Evolutionary conservation across 2,113 vertebrate genomes (phyloP), one percentile per base, ranked within the genome.

Genomic region (Hyperoodon ampullatus): DNA sequence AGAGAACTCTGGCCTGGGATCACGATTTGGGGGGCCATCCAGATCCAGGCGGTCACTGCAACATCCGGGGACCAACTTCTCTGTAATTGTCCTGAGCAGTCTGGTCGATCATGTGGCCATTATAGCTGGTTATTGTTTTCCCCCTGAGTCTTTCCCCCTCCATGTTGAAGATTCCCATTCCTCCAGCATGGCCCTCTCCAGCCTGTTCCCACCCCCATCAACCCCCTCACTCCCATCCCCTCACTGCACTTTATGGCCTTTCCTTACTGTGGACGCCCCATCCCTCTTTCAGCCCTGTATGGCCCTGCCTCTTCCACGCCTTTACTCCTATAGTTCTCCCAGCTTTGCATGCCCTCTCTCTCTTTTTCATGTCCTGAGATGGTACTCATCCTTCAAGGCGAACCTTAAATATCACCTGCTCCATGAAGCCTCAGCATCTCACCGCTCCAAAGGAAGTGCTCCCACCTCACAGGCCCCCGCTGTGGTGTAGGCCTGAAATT

Each of bases 121-220:
- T 0, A 1, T 1, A 5, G 42, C n/a, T 9, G 47, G 55, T 6
- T 24, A 1, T 5, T 12, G 7, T 19, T 30, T 8, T 1, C 10
- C 88, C 0, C 26, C 70, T 6, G 26, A 55, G 4, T 39, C 8
- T 35, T 82, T 89, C n/a, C 44, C 47, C 68, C 63, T 61, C 61
- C 33, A 1, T 14, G 1, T 4, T 35, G 47, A n/a, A 14, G 28
- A 8, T 5, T 5, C 35, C 23, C 16, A 2, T 1, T 19, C 72
- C 68, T 7, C 13, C 35, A 1, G 35, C 5, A 1, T 18, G 50
- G 35, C 33, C 84, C 85, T 24, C 77, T 7, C 16, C 8, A 14
- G 2, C 19, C 21, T 19, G 39, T 18, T 7, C 35, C 53, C 74
- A 21, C 24, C 53, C 10, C 78, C 65, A 3, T 55, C 23, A 0